These are phyloP conservation scores for Bujurquina vittata DNA, from an alignment of 2,113 vertebrate species.

Conservation along the genomic window DNA sequence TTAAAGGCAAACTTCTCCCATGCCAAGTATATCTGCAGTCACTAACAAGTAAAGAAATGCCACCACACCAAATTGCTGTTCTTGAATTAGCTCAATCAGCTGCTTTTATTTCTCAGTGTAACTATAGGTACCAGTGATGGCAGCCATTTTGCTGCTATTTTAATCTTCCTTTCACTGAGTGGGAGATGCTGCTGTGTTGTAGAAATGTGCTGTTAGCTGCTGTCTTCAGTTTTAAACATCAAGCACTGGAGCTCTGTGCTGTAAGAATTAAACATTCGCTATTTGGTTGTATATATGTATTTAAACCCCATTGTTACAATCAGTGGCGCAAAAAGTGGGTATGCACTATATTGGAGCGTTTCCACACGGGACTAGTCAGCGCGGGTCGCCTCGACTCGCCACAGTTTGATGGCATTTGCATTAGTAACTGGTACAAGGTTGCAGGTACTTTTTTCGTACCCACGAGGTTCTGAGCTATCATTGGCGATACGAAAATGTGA, in stretches of 20 bases:
- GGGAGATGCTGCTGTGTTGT: background rate
- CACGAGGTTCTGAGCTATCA: too few species aligned
- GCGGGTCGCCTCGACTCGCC: too few species aligned
- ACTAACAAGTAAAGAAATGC: background rate
- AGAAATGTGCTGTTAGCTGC: background rate
- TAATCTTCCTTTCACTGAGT: background rate
- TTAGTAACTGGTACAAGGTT: too few species aligned
- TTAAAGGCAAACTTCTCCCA: background rate
- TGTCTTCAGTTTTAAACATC: background rate
- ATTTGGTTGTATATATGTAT: too few species aligned
- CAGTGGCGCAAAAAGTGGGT: too few species aligned
- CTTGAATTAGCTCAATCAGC: background rate
- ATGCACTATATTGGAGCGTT: too few species aligned
- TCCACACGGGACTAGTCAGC: too few species aligned
- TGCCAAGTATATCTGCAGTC: background rate
- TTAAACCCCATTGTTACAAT: too few species aligned
- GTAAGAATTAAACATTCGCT: too few species aligned
- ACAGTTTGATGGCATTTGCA: too few species aligned
- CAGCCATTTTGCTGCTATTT: background rate
- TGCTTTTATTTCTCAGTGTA: background rate
- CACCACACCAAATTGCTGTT: background rate
- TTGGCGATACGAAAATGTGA: too few species aligned
- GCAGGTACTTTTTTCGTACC: too few species aligned
- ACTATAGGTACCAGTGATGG: background rate
- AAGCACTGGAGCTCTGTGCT: background rate